Evolutionary conservation across 2,797 vertebrate species (phyloP).

Genomic region (Anabas testudineus): DNA sequence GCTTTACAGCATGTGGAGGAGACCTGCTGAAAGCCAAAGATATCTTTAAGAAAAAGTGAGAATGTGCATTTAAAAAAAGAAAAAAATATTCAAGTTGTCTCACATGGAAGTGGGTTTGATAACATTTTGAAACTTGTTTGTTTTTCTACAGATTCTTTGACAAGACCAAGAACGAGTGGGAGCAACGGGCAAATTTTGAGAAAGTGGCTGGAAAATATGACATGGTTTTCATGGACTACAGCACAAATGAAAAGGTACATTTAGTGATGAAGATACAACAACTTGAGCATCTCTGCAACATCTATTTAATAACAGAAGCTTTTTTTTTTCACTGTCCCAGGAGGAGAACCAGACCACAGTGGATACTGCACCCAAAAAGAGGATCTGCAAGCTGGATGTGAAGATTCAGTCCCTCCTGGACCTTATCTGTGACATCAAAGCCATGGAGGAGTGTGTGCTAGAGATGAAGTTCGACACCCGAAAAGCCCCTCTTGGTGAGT

Average conservation of each 20-base stretch:
- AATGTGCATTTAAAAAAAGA: neutral
- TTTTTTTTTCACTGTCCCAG: conserved; percentile 56
- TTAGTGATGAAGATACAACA: neutral
- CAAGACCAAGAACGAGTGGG: conserved; percentile 93
- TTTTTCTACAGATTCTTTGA: conserved; percentile 86
- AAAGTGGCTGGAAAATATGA: conserved; percentile 92
- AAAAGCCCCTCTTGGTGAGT: conserved; percentile 91
- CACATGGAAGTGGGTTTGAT: neutral
- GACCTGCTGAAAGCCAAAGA: conserved; percentile 90
- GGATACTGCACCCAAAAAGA: conserved; percentile 57
- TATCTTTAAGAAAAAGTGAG: conserved; percentile 90
- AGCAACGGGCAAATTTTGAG: conserved; percentile 81
- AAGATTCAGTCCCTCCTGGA: conserved; percentile 88
- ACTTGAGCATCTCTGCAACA: neutral
- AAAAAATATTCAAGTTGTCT: fast-evolving
- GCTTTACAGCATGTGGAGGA: conserved; percentile 80
- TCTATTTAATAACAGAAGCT: neutral
- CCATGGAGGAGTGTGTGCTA: conserved; percentile 93
- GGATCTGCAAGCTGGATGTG: conserved; percentile 80
- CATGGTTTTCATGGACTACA: conserved; percentile 90
- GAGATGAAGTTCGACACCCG: conserved; percentile 94
- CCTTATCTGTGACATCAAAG: conserved; percentile 90
- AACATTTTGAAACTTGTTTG: neutral
- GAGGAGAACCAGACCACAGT: conserved; percentile 55
- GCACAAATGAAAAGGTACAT: conserved; percentile 65